Conservation (phyloP, 2,797 vertebrate genomes). For the Pogoniulus pusillus region DNA sequence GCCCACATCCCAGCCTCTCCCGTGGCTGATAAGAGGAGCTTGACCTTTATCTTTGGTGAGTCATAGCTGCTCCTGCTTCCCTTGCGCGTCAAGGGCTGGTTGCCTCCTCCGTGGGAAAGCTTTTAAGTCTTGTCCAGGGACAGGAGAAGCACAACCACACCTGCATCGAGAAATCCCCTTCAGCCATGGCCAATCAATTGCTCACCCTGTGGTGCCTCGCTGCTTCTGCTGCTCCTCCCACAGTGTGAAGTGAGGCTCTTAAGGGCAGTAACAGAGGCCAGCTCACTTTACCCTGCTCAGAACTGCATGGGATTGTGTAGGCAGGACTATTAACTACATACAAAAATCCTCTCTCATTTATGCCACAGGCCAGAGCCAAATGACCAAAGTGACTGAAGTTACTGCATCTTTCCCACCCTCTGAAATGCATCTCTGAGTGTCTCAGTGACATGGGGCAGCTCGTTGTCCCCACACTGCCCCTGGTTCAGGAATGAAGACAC, state of each 20-base stretch:
- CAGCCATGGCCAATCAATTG: rapidly evolving
- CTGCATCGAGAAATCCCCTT: neutral
- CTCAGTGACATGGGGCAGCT: neutral
- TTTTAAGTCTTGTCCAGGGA: neutral
- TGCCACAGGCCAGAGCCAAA: neutral
- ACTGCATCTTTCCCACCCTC: neutral
- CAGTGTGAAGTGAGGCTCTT: neutral
- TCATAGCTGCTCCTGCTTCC: slow-evolving; percentile 38
- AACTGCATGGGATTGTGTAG: neutral
- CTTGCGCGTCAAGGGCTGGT: neutral
- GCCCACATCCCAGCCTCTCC: neutral
- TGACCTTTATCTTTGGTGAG: slow-evolving; percentile 55
- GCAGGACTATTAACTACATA: neutral
- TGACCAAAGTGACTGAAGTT: neutral
- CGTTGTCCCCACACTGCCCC: neutral
- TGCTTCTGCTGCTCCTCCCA: neutral
- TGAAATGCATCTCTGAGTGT: neutral
- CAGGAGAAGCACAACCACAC: neutral
- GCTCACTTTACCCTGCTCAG: neutral
- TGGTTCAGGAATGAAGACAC: neutral
- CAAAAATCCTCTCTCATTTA: neutral
- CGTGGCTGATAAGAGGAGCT: slow-evolving; percentile 22
- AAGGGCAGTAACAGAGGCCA: neutral
- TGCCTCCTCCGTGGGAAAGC: neutral
- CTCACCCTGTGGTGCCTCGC: rapidly evolving